These are phyloP conservation scores for Cotesia vestalis DNA, from an alignment of 1,140 invertebrate species.

Conservation along the genomic window DNA sequence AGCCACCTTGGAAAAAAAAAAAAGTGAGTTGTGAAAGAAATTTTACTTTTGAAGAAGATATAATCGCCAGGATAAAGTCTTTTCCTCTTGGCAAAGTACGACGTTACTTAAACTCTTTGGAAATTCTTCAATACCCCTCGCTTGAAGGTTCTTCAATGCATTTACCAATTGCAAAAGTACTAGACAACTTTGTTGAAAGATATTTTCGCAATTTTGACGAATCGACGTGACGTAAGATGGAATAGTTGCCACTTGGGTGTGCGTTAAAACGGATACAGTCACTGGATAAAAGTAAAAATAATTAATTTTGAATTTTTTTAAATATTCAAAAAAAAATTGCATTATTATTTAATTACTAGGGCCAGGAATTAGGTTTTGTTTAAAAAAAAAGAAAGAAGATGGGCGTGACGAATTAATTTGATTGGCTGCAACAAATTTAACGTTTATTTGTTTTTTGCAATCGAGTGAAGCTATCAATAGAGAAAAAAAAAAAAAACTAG, in stretches of 20 bases:
- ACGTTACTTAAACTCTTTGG: conserved; percentile 74
- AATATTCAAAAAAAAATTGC: too few relatives aligned
- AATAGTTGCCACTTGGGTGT: conserved; percentile 73
- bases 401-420: too few relatives aligned
- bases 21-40: too few relatives aligned
- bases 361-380: too few relatives aligned
- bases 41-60: conserved; percentile 79
- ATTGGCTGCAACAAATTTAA: too few relatives aligned
- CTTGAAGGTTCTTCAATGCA: conserved; percentile 83
- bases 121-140: conserved; percentile 82
- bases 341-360: conserved; percentile 13
- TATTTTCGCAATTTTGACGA: conserved; percentile 59
- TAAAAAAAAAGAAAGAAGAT: too few relatives aligned
- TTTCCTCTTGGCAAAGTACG: conserved; percentile 70
- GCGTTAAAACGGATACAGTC: conserved; percentile 77
- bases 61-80: conserved; percentile 71
- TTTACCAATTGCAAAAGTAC: conserved; percentile 83
- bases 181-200: conserved; percentile 71
- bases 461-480: too few relatives aligned
- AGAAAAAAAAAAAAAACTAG: too few relatives aligned
- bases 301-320: background rate
- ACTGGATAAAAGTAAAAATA: conserved; percentile 64
- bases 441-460: too few relatives aligned
- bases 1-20: too few relatives aligned
- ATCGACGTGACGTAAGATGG: conserved; percentile 52